A percentile compares a stretch with the other conserved stretches of the same genome.
Conservation (phyloP, 2,113 vertebrate species). For the Rallus limicola region DNA sequence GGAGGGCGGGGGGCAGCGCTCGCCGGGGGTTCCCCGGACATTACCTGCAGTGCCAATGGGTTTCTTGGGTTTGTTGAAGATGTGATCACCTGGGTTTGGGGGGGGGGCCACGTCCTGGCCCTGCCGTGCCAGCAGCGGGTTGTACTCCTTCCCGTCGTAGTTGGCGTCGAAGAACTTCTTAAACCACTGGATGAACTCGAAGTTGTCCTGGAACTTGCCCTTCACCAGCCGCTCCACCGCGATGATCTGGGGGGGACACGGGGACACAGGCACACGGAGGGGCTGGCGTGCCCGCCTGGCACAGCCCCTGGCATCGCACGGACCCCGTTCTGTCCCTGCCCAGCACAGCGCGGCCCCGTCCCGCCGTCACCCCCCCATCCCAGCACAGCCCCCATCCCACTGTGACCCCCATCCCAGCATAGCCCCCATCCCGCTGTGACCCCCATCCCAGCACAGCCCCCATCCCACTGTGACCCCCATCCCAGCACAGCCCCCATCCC, state of each 20-base stretch:
- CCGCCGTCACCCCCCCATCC: too few relatives aligned
- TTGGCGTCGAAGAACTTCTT: constrained; percentile 99
- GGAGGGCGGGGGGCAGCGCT: constrained; percentile 40
- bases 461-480: too few relatives aligned
- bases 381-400: too few relatives aligned
- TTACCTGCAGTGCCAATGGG: constrained; percentile 91
- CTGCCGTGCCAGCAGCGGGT: constrained; percentile 93
- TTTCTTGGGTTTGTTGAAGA: constrained; percentile 97
- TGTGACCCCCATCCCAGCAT: too few relatives aligned
- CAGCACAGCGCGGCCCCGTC: too few relatives aligned
- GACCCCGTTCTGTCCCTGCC: too few relatives aligned
- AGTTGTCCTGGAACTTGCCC: constrained; percentile 99
- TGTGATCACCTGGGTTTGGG: constrained; percentile 98
- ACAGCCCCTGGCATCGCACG: too few relatives aligned
- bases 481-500: too few relatives aligned
- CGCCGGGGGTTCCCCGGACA: constrained; percentile 60
- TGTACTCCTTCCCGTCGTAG: constrained; percentile 98
- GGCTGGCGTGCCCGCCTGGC: background rate
- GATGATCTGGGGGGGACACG: constrained; percentile 84
- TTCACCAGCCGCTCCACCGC: constrained; percentile 96
- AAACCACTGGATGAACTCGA: constrained; percentile 99
- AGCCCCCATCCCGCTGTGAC: too few relatives aligned
- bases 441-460: too few relatives aligned
- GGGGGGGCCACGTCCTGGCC: constrained; percentile 90
- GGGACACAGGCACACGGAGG: background rate